Evolutionary conservation across 2,797 vertebrate species (phyloP), one percentile per base, ranked within the genome.

Genomic region (Arrhamphus sclerolepis): DNA sequence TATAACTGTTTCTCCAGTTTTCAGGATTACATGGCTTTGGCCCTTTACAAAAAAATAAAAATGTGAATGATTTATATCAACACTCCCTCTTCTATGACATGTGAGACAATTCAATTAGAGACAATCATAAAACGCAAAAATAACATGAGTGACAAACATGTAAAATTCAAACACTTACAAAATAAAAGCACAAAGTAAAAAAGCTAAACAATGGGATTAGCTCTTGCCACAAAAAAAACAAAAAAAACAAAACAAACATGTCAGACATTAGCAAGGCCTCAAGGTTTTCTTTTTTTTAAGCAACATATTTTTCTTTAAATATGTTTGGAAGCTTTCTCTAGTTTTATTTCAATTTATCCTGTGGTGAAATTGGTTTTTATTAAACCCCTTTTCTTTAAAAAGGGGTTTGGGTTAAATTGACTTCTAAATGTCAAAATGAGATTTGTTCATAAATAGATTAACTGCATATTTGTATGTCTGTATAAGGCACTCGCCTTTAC

Each of bases 231-330:
- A 26, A 53, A 71, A 65, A 70, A n/a, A n/a, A n/a, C n/a, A n/a
- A n/a, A n/a, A n/a, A n/a, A n/a, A n/a, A n/a, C n/a, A n/a, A n/a
- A 81, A 70, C 66, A 66, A 66, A 64, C 51, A 9, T 42, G 31
- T 53, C 74, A 74, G 65, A 80, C 46, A 69, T 66, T 62, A 63
- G 66, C 62, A 86, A 88, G 84, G 84, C 86, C 84, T 82, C 77
- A 3, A 52, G 46, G 51, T 47, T 72, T 53, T 18, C 7, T 52
- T 59, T 16, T 39, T 43, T 18, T 26, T 42, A 16, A 34, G 55
- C 17, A 20, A 58, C 66, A 48, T 21, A 2, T 28, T 66, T 57
- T 60, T 61, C 51, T 62, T 43, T 39, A 58, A 19, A 61, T 56
- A 65, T 48, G 11, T 21, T 10, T 11, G 8, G 31, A 34, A 34